Conservation (phyloP, 1,140 invertebrate genomes). For the Drosophila repleta region DNA sequence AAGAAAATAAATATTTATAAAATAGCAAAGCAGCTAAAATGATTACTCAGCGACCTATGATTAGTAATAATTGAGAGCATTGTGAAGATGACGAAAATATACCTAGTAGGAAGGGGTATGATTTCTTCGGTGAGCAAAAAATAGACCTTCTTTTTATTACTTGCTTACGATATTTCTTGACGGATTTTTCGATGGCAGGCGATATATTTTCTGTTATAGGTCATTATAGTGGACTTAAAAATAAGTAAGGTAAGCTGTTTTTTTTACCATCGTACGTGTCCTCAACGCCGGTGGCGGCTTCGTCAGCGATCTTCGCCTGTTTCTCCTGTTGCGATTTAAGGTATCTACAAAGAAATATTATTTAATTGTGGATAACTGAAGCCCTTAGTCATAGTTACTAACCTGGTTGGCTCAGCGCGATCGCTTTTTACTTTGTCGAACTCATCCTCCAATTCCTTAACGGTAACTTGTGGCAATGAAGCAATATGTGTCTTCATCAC, state of each 20-base stretch:
- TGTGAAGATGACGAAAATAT: slow-evolving; percentile 4
- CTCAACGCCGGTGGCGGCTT: slow-evolving; percentile 85
- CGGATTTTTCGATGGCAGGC: background rate
- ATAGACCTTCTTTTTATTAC: background rate
- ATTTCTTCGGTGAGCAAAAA: slow-evolving; percentile 2
- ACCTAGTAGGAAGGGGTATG: slow-evolving; percentile 15
- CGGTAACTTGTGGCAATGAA: slow-evolving; percentile 93
- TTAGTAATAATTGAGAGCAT: background rate
- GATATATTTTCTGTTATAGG: slow-evolving; percentile 15
- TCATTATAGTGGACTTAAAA: slow-evolving; percentile 7
- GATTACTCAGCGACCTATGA: no score
- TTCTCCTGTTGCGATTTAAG: slow-evolving; percentile 95
- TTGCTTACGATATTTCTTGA: slow-evolving; percentile 21
- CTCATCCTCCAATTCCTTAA: slow-evolving; percentile 94
- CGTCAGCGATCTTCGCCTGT: slow-evolving; percentile 87
- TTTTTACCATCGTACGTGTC: slow-evolving; percentile 84
- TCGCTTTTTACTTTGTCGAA: slow-evolving; percentile 90
- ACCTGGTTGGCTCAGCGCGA: slow-evolving; percentile 88
- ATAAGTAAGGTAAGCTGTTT: background rate
- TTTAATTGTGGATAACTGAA: background rate
- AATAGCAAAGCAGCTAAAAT: no score
- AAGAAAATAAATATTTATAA: no score
- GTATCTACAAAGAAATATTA: slow-evolving; percentile 85
- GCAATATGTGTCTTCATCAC: slow-evolving; percentile 94
- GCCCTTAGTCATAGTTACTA: background rate